Base-by-base conservation (phyloP, 2,888 invertebrate genomes). In the Creontiades dilutus region DNA sequence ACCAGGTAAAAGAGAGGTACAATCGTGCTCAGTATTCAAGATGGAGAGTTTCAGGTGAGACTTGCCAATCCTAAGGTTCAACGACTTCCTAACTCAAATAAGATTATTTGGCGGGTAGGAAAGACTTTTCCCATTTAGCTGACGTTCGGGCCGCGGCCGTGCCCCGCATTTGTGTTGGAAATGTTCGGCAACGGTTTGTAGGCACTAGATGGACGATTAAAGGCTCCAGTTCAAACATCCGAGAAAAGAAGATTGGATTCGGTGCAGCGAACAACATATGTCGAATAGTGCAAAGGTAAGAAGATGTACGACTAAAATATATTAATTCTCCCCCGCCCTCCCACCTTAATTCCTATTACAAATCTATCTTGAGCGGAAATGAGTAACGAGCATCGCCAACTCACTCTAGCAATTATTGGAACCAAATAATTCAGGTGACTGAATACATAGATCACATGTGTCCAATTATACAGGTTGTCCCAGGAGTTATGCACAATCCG, bases 81-180 rank as follows among this genome's bases (percentile, higher is more conserved):
- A 68, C 68, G 68, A 68, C 68, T 68, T 68, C 68, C 68, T 68
- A 68, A 68, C 68, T 68, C 68, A 68, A 68, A 68, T 68, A 68
- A 23, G 68, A 68, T 68, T 68, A 68, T 68, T 68, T 23, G 68
- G 68, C 68, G 68, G 68, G 12, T 19, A 68, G 68, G 68, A 27
- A 68, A 68, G 68, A 68, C 68, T 68, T 68, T 68, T 68, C 68
- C 68, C 68, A 68, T 68, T 68, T 68, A 68, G 23, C 68, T 68
- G 68, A 68, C 68, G 68, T 68, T 68, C 23, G 68, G 23, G 19
- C 61, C 61, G 61, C 9, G 68, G 68, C 68, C 68, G 68, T 68
- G 68, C 68, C 68, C 23, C 68, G 68, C 68, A 68, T 68, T 68
- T 68, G 68, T 68, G 68, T 68, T 68, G 68, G 68, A 23, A 68